A percentile compares a stretch with the other conserved stretches of the same genome.
Evolutionary conservation across 2,113 vertebrate species (phyloP).

Genomic region (Myotis brandtii): DNA sequence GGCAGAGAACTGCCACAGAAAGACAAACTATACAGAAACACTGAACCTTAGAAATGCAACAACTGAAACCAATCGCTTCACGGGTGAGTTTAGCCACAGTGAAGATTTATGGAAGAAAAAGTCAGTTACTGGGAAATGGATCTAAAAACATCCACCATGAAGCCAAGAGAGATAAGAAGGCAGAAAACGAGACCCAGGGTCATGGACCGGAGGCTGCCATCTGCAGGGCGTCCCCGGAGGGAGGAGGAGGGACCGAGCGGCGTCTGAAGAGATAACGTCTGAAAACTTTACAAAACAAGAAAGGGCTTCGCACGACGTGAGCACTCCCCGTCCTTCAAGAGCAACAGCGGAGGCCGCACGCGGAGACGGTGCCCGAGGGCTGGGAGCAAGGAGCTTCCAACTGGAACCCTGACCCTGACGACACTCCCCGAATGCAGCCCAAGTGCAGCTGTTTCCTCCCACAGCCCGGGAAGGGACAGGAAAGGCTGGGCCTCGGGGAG

Average conservation of each 20-base stretch:
- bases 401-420: not conserved
- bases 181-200: not conserved
- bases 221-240: not conserved
- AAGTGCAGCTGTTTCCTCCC: no score
- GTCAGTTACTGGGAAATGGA: not conserved
- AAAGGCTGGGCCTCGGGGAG: not conserved
- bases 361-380: no score
- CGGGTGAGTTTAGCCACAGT: not conserved
- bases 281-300: not conserved
- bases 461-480: no score
- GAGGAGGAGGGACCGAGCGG: not conserved
- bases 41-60: not conserved
- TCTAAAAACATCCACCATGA: slow-evolving; percentile 17
- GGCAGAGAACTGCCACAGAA: not conserved
- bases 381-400: not conserved
- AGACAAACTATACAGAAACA: not conserved
- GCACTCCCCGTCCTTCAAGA: not conserved
- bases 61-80: not conserved
- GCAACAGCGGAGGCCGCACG: not conserved
- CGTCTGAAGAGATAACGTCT: not conserved
- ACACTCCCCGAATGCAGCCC: not conserved
- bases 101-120: not conserved
- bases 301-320: not conserved
- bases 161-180: not conserved
- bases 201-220: not conserved